A percentile compares a stretch with the other conserved stretches of the same genome.
Conservation (phyloP, 2,888 invertebrate species). For the Tenthredo distinguenda region DNA sequence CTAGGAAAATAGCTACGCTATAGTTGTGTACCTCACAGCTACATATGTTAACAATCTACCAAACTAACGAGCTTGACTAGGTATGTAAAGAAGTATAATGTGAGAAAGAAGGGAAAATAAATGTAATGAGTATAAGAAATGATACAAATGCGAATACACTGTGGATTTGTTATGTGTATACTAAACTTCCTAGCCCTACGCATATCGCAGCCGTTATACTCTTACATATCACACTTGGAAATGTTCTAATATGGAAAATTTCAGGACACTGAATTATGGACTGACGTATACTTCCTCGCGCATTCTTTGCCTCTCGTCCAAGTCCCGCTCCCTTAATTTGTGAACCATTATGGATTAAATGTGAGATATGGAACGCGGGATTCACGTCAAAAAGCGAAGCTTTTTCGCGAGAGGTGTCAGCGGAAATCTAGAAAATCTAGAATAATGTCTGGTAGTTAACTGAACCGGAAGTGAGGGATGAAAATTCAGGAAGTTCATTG, state of each 20-base stretch:
- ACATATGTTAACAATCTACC: background rate
- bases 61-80: background rate
- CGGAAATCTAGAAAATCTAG: too few species aligned
- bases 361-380: background rate
- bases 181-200: conserved; percentile 2
- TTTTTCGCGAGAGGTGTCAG: background rate
- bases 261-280: conserved; percentile 12
- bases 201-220: background rate
- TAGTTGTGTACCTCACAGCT: background rate
- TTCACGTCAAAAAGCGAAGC: background rate
- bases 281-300: conserved; percentile 16
- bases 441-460: background rate
- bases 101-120: background rate
- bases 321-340: conserved; percentile 68
- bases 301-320: conserved; percentile 60
- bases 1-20: background rate
- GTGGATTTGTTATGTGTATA: background rate
- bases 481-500: background rate
- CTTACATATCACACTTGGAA: background rate
- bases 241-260: background rate
- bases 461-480: background rate
- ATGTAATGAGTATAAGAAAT: background rate
- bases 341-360: background rate
- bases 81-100: background rate
- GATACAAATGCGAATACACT: background rate